These are phyloP conservation scores for Zaprionus lachaisei DNA, from an alignment of 1,140 invertebrate species.

Conservation along the genomic window DNA sequence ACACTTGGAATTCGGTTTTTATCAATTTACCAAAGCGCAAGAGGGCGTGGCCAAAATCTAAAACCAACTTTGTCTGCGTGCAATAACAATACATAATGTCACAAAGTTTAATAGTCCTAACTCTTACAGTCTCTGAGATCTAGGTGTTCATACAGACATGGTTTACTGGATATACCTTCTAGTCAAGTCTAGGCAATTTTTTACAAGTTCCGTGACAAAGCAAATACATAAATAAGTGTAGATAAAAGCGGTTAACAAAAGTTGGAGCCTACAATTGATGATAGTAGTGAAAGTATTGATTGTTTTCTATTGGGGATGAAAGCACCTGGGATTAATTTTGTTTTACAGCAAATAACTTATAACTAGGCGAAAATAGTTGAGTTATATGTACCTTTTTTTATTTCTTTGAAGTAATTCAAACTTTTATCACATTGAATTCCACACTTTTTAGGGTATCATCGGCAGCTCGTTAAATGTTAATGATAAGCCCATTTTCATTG, in stretches of 20 bases:
- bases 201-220: not conserved
- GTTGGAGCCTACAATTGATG: constrained; percentile 1
- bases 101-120: not conserved
- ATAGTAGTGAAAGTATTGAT: not conserved
- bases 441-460: constrained; percentile 8
- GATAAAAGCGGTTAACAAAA: not conserved
- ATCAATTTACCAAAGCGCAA: no score
- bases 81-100: not conserved
- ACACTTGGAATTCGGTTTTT: no score
- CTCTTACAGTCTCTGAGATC: not conserved
- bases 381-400: not conserved
- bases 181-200: not conserved
- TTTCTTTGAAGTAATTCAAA: not conserved
- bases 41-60: no score
- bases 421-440: not conserved
- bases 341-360: not conserved
- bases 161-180: no score
- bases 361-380: not conserved
- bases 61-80: not conserved
- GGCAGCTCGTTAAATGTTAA: not conserved
- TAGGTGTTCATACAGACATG: not conserved
- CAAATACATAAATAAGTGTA: not conserved
- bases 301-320: not conserved
- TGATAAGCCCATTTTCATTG: constrained; percentile 11
- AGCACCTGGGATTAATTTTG: not conserved